phyloP scores from a whole-genome alignment of 2,888 invertebrate genomes.

The Lasioglossum calceatum region DNA sequence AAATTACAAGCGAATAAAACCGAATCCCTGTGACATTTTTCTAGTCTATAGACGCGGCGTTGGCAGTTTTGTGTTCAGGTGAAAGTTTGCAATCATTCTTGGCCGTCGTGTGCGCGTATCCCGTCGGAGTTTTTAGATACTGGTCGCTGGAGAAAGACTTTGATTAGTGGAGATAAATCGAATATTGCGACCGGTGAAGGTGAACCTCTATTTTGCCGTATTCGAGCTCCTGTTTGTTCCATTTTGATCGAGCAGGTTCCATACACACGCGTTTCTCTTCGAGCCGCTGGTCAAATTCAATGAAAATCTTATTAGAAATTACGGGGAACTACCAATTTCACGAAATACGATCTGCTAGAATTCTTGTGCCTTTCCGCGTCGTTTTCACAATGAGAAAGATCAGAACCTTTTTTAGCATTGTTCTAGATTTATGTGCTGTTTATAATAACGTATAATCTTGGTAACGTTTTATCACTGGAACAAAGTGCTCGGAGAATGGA shows the following conservation, averaged over 20 bases:
- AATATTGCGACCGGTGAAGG: neutral
- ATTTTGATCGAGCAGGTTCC: neutral
- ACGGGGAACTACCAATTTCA: neutral
- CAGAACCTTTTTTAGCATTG: neutral
- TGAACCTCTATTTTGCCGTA: neutral
- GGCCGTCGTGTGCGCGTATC: neutral
- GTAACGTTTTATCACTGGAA: neutral
- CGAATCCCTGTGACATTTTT: neutral
- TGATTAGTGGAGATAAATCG: conserved; percentile 4
- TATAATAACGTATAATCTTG: neutral
- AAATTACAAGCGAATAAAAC: conserved; percentile 6
- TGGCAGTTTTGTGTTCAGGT: neutral
- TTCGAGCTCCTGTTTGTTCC: neutral
- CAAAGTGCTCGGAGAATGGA: neutral
- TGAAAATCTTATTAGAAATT: neutral
- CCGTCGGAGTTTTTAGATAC: neutral
- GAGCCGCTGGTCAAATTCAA: neutral
- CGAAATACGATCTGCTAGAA: neutral
- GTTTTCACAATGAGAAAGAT: neutral
- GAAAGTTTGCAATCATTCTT: conserved; percentile 4
- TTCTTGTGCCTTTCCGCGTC: too few species aligned
- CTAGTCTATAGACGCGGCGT: neutral
- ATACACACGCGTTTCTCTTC: neutral
- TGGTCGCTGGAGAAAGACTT: neutral
- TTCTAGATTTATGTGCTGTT: neutral